These are phyloP conservation scores for Campoletis raptor DNA, from an alignment of 2,888 invertebrate genomes.

Conservation along the genomic window DNA sequence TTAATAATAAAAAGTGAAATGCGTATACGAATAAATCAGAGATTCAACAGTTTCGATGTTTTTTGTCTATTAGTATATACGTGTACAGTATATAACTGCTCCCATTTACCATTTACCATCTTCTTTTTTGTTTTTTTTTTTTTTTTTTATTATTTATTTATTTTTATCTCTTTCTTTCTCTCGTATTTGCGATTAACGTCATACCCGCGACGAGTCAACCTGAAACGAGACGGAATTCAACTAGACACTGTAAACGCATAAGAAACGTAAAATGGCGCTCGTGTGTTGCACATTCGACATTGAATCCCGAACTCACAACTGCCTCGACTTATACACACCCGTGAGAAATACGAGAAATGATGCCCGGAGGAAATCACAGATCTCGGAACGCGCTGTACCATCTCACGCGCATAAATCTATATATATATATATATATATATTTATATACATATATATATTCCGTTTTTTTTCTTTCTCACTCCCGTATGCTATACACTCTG, in stretches of 20 bases:
- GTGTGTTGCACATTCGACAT: constrained; percentile 59
- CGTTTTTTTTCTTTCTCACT: constrained; percentile 64
- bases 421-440: constrained; percentile 30
- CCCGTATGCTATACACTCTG: constrained; percentile 57
- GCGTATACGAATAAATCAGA: constrained; percentile 14
- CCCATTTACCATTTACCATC: constrained; percentile 51
- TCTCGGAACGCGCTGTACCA: constrained; percentile 63
- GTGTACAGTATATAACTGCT: constrained; percentile 41
- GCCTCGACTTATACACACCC: constrained; percentile 59
- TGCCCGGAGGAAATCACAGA: constrained; percentile 65
- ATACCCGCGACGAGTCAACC: constrained; percentile 42
- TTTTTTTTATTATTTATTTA: neutral
- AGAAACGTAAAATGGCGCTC: constrained; percentile 39
- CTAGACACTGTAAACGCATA: constrained; percentile 38
- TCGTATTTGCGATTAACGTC: constrained; percentile 29
- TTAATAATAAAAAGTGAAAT: constrained; percentile 8
- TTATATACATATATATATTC: constrained; percentile 30
- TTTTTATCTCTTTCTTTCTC: neutral
- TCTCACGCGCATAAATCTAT: constrained; percentile 46
- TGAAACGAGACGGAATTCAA: constrained; percentile 53
- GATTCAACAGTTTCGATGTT: constrained; percentile 18
- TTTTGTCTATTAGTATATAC: constrained; percentile 30
- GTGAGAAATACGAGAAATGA: constrained; percentile 68
- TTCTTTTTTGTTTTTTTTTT: neutral
- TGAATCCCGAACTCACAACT: constrained; percentile 56